Base-by-base conservation (phyloP, 1,140 invertebrate genomes). In the Camponotus vicinus region DNA sequence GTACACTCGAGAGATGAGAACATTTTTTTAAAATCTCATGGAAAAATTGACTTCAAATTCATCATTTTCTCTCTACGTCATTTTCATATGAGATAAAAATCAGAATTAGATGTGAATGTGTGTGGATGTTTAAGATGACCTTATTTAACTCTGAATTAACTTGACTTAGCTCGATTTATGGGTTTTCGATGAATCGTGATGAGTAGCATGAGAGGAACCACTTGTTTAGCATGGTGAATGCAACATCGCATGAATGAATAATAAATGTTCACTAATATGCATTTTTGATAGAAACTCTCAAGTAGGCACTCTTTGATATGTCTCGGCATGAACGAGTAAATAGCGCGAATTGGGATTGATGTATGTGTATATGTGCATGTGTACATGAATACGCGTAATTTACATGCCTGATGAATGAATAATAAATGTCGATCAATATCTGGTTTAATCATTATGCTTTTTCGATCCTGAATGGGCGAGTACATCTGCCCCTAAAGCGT, bases 361-460 rank as follows among this genome's bases (percentile, higher is more conserved):
- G 42, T 45, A 45, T 2, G 8, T 11, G 9, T 13, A 9, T 45
- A 9, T 9, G 40, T 40, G 6, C 8, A 8, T 42, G 18, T 34
- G 67, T 40, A 3, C 32, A n/a, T 73, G 55, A 83, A 83, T 61
- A 45, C 40, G 32, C 40, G n/a, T 59, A 63, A 75, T 75, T 83
- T 75, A 49, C 79, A 13, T 45, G 37, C 18, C 7, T 49, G 69
- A 75, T n/a, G 79, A 83, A 83, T 73, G 55, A 73, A 75, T 75
- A 75, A 83, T 83, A 73, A 73, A 75, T 73, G n/a, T 9, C 70
- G 69, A 71, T 61, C 55, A 45, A 32, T 49, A 61, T 70, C 49
- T 49, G 32, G 63, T 61, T 82, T 71, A 61, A 59, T 40, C 27
- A 0, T 18, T 57, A n/a, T 15, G 49, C 27, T 70, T 73, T 82